These are phyloP conservation scores for Halictus rubicundus DNA, from an alignment of 1,140 invertebrate genomes.

Conservation along the genomic window DNA sequence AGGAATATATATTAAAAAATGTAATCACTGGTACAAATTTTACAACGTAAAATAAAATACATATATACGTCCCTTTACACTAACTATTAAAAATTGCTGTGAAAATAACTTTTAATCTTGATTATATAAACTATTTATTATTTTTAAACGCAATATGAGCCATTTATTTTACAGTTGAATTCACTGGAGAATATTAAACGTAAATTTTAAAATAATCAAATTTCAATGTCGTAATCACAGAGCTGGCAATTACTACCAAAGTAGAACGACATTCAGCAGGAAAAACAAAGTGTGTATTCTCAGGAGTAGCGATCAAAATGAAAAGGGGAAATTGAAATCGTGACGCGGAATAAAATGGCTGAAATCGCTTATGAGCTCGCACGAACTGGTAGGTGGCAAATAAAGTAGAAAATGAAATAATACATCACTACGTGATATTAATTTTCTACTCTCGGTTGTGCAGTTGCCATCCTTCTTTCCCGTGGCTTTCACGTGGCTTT, in stretches of 20 bases:
- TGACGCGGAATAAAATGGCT: conserved; percentile 32
- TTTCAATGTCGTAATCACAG: background rate
- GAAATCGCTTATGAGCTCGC: conserved; percentile 1
- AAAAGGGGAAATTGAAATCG: conserved; percentile 30
- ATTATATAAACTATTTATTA: no score
- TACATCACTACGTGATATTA: conserved; percentile 52
- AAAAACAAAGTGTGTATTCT: no score
- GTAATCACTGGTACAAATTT: no score
- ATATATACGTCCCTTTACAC: no score
- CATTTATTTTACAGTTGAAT: no score
- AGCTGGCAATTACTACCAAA: background rate
- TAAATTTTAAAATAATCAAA: background rate
- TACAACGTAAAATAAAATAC: no score
- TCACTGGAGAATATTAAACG: no score
- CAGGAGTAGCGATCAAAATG: background rate
- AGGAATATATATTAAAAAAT: no score
- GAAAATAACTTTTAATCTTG: no score
- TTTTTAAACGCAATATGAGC: no score
- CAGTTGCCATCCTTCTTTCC: conserved; percentile 1
- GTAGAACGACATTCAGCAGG: no score
- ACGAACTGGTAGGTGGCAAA: conserved; percentile 18
- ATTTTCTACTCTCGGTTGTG: conserved; percentile 45
- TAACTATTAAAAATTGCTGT: no score
- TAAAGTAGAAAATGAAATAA: conserved; percentile 53
- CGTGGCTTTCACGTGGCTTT: background rate